Conservation (phyloP, 2,888 invertebrate species). For the Parapristionchus giblindavisi region DNA sequence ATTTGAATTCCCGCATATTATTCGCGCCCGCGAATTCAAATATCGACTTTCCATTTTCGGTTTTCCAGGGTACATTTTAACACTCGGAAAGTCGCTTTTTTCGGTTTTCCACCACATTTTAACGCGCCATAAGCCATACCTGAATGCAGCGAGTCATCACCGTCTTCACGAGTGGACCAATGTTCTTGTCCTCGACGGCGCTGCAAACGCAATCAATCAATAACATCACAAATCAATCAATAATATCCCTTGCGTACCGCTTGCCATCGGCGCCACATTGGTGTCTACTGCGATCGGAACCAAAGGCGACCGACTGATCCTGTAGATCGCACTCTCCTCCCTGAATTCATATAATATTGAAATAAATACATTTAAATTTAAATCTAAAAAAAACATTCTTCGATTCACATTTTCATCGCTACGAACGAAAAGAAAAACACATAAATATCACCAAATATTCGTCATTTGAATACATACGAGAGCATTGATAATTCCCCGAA, state of each 20-base stretch:
- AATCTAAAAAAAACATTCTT: neutral
- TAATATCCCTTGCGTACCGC: slow-evolving; percentile 42
- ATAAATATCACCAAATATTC: neutral
- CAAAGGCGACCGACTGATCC: slow-evolving; percentile 99
- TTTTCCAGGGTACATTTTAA: no score
- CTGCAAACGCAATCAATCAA: slow-evolving; percentile 73
- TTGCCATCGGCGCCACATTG: slow-evolving; percentile 66
- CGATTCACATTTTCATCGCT: neutral
- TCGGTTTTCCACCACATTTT: no score
- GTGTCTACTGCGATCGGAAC: slow-evolving; percentile 79
- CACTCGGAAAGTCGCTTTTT: no score
- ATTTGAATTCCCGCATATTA: no score
- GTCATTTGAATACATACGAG: neutral
- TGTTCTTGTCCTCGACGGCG: slow-evolving; percentile 98
- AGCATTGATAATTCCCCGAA: neutral
- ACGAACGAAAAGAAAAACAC: neutral
- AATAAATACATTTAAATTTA: neutral
- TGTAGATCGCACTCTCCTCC: slow-evolving; percentile 80
- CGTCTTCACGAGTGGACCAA: slow-evolving; percentile 96
- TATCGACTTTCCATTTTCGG: no score
- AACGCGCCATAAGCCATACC: neutral
- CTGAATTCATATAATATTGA: slow-evolving; percentile 39
- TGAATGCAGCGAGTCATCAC: slow-evolving; percentile 98
- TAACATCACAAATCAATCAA: neutral
- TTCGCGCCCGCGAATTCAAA: no score